These are phyloP conservation scores for Tinamus major DNA, from an alignment of 2,797 vertebrate species.

Conservation along the genomic window DNA sequence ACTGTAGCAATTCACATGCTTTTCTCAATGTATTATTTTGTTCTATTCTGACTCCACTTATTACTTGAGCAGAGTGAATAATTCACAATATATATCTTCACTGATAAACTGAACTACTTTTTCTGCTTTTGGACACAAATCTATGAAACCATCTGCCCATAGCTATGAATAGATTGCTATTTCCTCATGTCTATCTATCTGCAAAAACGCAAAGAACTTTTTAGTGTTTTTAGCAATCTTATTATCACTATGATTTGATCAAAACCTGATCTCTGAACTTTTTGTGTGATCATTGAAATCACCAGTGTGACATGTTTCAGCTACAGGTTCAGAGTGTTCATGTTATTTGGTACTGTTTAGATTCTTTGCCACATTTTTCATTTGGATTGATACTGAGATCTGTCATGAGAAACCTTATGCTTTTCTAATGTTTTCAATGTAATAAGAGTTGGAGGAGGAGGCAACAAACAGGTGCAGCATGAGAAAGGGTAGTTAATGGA, in stretches of 20 bases:
- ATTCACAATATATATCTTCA: not conserved
- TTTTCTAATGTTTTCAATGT: not conserved
- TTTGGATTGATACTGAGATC: not conserved
- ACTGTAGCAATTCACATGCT: not conserved
- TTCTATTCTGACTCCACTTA: not conserved
- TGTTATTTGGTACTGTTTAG: not conserved
- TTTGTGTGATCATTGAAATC: not conserved
- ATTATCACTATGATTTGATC: not conserved
- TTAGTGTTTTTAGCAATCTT: not conserved
- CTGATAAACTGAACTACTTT: not conserved
- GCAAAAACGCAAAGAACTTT: not conserved
- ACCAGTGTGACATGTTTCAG: not conserved
- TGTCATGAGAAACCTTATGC: not conserved
- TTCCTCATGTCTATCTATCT: constrained; percentile 21
- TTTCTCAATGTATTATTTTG: not conserved
- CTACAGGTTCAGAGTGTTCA: not conserved
- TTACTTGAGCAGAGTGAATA: constrained; percentile 33
- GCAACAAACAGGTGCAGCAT: not conserved
- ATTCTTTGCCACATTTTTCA: not conserved
- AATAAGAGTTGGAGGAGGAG: not conserved
- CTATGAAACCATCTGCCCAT: constrained; percentile 50
- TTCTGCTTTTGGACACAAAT: constrained; percentile 6
- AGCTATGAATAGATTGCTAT: constrained; percentile 47
- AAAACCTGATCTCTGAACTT: not conserved
- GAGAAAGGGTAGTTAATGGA: not conserved